Conservation (phyloP, 2,888 invertebrate species). For the Drosophila paucipuncta region DNA sequence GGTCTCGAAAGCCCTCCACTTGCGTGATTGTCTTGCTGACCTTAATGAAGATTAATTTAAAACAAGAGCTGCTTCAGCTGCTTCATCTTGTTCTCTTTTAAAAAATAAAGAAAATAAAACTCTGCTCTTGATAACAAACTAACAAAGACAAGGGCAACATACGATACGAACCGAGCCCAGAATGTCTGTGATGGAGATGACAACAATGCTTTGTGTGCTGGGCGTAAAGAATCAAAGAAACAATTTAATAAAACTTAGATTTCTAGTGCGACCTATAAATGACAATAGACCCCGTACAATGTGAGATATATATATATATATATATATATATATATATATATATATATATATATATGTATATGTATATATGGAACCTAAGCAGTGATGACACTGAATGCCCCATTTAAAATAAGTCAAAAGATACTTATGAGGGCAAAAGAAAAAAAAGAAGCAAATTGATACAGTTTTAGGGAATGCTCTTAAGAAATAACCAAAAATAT, state of each 20-base stretch:
- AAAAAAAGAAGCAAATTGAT: neutral
- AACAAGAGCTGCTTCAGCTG: conserved; percentile 50
- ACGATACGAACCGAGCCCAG: conserved; percentile 5
- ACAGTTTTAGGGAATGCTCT: neutral
- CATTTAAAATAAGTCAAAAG: neutral
- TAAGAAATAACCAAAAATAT: neutral
- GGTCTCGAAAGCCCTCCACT: conserved; percentile 38
- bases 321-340: neutral
- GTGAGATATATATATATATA: neutral
- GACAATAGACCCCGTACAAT: conserved; percentile 9
- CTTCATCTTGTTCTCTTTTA: conserved; percentile 17
- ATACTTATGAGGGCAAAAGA: neutral
- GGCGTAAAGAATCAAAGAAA: conserved; percentile 23
- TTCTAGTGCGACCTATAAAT: conserved; percentile 34
- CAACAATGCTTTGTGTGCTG: conserved; percentile 29
- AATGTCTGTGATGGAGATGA: conserved; percentile 35
- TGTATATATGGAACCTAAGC: neutral
- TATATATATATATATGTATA: neutral
- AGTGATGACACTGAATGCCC: conserved; percentile 22
- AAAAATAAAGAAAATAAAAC: conserved; percentile 3
- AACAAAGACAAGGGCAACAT: conserved; percentile 14
- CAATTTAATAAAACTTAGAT: conserved; percentile 66
- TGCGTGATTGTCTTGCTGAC: conserved; percentile 54
- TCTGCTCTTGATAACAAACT: conserved; percentile 30
- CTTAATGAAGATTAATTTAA: conserved; percentile 79